Base-by-base conservation (phyloP, 2,113 vertebrate species). In the Coracopsis vasa region DNA sequence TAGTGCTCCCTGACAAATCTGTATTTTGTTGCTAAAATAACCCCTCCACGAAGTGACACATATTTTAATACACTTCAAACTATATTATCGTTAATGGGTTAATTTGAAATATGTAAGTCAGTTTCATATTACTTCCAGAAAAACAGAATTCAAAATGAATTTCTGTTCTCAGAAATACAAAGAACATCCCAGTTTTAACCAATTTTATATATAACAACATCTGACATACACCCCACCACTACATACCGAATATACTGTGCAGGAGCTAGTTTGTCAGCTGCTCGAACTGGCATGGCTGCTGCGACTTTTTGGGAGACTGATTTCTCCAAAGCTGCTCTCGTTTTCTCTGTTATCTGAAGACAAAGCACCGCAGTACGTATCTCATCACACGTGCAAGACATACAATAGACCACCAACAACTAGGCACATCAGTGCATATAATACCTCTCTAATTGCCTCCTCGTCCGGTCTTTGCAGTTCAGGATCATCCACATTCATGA, bases 201-300 rank as follows among this genome's bases (percentile, higher is more conserved):
- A 50, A 31, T 64, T 84, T 10, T 33, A 27, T 39, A 14, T 4
- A 11, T 29, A 33, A 53, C 39, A 37, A 4, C 21, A 23, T 4
- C 25, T 71, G 24, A 56, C 8, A 51, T 37, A 44, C 33, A 45
- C 28, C 39, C 9, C 65, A 80, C 75, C 51, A 35, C 41, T 50
- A 92, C 96, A 9, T 98, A 99, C 99, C 99, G 98, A 95, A 99
- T 99, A 92, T 99, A 99, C 78, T 99, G 99, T 41, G 99, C 99
- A 66, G 99, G 99, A 82, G 99, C 99, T 73, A 99, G 98, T 95
- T 99, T 99, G 97, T 99, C 99, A 71, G 99, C 99, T 67, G 99
- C 99, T 96, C 99, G 98, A 77, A 99, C 99, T 24, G 99, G 99
- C 99, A 99, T 99, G 84, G 99, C 99, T n/a, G 99, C 99, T 20